Conservation (phyloP, 2,113 vertebrate genomes). For the Fregetta grallaria region DNA sequence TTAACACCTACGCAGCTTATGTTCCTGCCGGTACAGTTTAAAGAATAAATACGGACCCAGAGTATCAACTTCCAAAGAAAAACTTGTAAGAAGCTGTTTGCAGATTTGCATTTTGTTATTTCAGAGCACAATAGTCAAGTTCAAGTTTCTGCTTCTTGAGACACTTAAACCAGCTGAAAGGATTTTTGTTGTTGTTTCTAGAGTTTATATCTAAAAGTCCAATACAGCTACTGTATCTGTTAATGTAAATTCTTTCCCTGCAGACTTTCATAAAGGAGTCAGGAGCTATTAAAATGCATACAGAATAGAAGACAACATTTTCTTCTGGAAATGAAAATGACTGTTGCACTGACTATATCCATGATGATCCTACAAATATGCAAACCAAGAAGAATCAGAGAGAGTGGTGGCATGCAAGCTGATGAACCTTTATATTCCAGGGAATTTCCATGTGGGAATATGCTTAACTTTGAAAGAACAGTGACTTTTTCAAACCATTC, state of each 20-base stretch:
- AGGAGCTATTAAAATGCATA: background rate
- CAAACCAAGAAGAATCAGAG: background rate
- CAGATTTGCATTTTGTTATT: slow-evolving; percentile 33
- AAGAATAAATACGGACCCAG: slow-evolving; percentile 38
- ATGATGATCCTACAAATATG: background rate
- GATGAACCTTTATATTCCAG: background rate
- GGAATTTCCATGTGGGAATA: background rate
- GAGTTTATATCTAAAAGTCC: background rate
- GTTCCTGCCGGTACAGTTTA: slow-evolving; percentile 52
- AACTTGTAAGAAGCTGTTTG: slow-evolving; percentile 16
- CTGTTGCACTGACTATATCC: background rate
- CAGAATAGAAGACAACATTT: background rate
- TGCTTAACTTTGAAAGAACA: background rate
- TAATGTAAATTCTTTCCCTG: background rate
- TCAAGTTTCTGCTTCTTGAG: background rate
- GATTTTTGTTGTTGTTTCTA: background rate
- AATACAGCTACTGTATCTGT: background rate
- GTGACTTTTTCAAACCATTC: background rate
- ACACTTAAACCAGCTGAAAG: background rate
- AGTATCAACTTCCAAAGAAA: slow-evolving; percentile 36
- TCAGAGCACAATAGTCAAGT: background rate
- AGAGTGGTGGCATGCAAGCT: background rate
- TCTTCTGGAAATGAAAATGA: background rate
- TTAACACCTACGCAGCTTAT: slow-evolving; percentile 71
- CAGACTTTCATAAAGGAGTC: background rate